Percentiles rank a stretch among this genome's conserved stretches.
Evolutionary conservation across 1,140 invertebrate species (phyloP).

Genomic region (Halyomorpha halys): DNA sequence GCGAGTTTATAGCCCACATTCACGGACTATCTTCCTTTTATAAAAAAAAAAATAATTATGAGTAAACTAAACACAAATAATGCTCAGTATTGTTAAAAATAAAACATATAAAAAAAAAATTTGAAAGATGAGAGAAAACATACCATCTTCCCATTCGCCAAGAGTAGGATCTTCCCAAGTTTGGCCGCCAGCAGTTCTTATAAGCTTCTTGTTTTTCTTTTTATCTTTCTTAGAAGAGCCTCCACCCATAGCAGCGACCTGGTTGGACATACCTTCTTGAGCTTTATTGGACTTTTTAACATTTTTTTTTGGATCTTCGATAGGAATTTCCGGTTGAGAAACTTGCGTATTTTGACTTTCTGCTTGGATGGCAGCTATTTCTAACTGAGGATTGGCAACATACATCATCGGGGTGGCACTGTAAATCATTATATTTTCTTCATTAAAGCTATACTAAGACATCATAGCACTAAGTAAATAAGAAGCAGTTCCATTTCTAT

Average conservation of each 20-base stretch:
- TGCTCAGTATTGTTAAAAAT: too few species aligned
- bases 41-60: too few species aligned
- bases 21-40: too few species aligned
- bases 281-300: slow-evolving; percentile 25
- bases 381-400: slow-evolving; percentile 28
- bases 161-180: slow-evolving; percentile 90
- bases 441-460: too few species aligned
- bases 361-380: slow-evolving; percentile 21
- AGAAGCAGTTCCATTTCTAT: too few species aligned
- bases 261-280: slow-evolving; percentile 34
- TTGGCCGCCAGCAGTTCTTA: slow-evolving; percentile 82
- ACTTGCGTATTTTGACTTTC: slow-evolving; percentile 23
- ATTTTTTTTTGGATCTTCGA: slow-evolving; percentile 37
- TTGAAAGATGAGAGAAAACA: too few species aligned
- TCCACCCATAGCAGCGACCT: slow-evolving; percentile 29
- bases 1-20: too few species aligned
- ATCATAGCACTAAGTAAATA: too few species aligned
- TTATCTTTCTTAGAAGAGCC: slow-evolving; percentile 38
- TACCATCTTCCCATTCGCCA: slow-evolving; percentile 80
- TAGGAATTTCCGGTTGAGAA: slow-evolving; percentile 7
- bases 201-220: slow-evolving; percentile 46
- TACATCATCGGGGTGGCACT: slow-evolving; percentile 35
- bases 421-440: slow-evolving; percentile 22
- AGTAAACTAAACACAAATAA: too few species aligned
- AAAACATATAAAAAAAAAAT: too few species aligned